phyloP scores from a whole-genome alignment of 2,888 invertebrate species.

The Lepetodrilus schrolli region DNA sequence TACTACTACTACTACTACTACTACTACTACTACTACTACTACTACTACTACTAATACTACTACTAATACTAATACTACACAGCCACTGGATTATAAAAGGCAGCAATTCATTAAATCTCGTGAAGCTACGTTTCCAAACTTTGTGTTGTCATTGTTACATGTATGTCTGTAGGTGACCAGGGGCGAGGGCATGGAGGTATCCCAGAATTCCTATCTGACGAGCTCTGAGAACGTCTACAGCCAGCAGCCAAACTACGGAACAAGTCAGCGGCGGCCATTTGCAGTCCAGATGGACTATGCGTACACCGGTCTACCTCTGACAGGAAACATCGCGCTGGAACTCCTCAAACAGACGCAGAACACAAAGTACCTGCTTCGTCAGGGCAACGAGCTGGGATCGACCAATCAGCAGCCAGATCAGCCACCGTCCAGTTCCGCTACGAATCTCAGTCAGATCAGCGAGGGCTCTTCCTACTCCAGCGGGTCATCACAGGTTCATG shows the following conservation, averaged over 20 bases:
- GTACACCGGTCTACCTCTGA: slow-evolving; percentile 48
- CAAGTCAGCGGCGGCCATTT: slow-evolving; percentile 28
- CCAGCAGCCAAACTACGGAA: slow-evolving; percentile 34
- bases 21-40: not conserved
- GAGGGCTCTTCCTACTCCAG: slow-evolving; percentile 62
- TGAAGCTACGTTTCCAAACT: too few species aligned
- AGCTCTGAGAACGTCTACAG: slow-evolving; percentile 55
- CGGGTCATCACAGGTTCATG: slow-evolving; percentile 44
- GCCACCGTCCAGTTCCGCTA: slow-evolving; percentile 41
- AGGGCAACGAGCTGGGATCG: slow-evolving; percentile 47
- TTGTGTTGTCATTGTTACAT: too few species aligned
- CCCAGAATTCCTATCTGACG: slow-evolving; percentile 46
- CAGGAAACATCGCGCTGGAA: slow-evolving; percentile 67
- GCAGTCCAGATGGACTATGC: slow-evolving; percentile 37
- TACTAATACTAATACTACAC: too few species aligned
- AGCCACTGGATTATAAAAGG: too few species aligned
- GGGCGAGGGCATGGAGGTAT: slow-evolving; percentile 37
- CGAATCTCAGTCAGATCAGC: slow-evolving; percentile 58
- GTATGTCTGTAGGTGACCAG: not conserved
- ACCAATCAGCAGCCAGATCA: slow-evolving; percentile 35
- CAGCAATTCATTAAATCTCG: too few species aligned
- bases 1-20: too few species aligned
- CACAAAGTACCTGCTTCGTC: slow-evolving; percentile 66
- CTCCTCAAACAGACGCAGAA: slow-evolving; percentile 69
- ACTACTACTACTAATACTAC: too few species aligned